Base-by-base conservation (phyloP, 2,888 invertebrate species). In the Oscheius onirici region DNA sequence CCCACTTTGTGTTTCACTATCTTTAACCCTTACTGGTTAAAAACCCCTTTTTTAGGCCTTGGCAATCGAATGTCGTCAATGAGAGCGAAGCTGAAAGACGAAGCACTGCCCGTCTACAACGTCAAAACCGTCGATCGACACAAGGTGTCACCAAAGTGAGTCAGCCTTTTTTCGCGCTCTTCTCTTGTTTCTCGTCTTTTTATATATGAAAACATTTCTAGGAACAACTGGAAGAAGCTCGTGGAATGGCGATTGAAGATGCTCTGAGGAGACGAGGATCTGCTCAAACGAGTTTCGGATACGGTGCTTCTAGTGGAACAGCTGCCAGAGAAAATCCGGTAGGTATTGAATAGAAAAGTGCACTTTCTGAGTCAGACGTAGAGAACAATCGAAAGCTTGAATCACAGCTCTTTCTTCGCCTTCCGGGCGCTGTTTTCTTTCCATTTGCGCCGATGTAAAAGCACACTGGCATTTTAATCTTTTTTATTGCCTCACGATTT, bases 71-170 rank as follows among this genome's bases (percentile, higher is more conserved):
- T 49, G 76, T 83, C 13, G 80, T 82, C 17, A 80, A 82, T 28
- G 86, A 87, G 68, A 83, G 83, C 58, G 86, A 87, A 65, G 83
- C 86, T 11, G 86, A 86, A 58, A 71, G 86, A 11, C 75, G 85
- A 17, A 83, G 82, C 49, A 84, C 86, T 24, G 78, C 86, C 5
- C 71, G 83, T 22, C 77, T 85, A 76, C 84, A 87, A 67, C 76
- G 86, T 26, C 80, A 80, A 54, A 80, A 83, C 44, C 75, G 86
- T 34, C 79, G 85, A 1, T 85, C 84, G 5, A 85, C 85, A 1
- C 85, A 86, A 70, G 84, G 83, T 13, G 83, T 85, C 69, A 85
- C 86, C 3, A 80, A 71, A 44, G 72, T 69, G 40, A 55, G 43
- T 46, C 17, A 69, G 15, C 6, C 20, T 20, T 40, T n/a, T 8